Base-by-base conservation (phyloP, 2,888 invertebrate genomes). In the Drosophila robusta region DNA sequence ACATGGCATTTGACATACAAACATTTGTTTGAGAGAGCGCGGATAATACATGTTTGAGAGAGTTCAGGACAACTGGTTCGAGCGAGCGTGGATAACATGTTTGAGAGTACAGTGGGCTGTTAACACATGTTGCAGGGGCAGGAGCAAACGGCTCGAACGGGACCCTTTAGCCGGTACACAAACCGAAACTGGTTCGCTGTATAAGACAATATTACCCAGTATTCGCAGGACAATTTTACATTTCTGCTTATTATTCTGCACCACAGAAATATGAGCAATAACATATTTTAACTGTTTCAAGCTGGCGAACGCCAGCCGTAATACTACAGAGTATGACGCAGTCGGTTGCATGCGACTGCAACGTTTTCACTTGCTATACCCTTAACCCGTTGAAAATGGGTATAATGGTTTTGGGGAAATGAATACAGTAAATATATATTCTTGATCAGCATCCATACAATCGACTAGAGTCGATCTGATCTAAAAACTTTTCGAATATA, bases 1-100 rank as follows among this genome's bases (percentile, higher is more conserved):
- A 50, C 55, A 34, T 41, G 7, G 44, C 29, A 45, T 58, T 58
- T 63, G 61, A 41, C 69, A 75, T 54, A 36, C 51, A 42, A 39
- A 73, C 74, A 52, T 42, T 44, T 34, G 70, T 56, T 64, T 36
- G 32, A 16, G 24, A 38, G 52, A 14, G 39, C 4, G 22, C 22
- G 38, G 32, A 52, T 24, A 11, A 32, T 24, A 52, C 51, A 50
- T 14, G 51, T 32, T 70, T 51, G 64, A 67, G 60, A 50, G 58
- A 47, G 47, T n/a, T 14, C 3, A 39, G 14, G 12, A 11, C 18
- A 63, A 51, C 69, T 55, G 26, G 68, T 44, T 47, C 11, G 54
- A 51, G 55, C 24, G 42, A 29, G 29, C 4, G 32, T 16, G 66
- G 47, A 41, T 47, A 66, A 54, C 66, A 46, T 26, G 26, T n/a